Base-by-base conservation (phyloP, 1,140 invertebrate genomes). In the Antheraea mylitta region DNA sequence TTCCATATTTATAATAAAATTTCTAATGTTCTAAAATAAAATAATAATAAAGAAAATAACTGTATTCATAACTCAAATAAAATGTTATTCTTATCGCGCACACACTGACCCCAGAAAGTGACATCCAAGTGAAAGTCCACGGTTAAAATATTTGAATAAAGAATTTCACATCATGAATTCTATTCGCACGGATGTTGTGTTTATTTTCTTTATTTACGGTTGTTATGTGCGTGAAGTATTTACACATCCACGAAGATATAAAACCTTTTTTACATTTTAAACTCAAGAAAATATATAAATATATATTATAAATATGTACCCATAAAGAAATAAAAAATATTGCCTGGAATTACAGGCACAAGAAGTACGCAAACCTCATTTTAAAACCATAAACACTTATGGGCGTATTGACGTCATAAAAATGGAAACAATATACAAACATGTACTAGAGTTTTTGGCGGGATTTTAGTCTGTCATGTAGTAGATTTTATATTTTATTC, bases 121-220 rank as follows among this genome's bases (percentile, higher is more conserved):
- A 80, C 72, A 72, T 74, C 38, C 69, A 38, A 79, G 85, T 81
- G 83, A 87, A 86, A 87, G 85, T 85, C 45, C 53, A 71, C 70
- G 58, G 38, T 37, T 58, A 68, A 53, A 16, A 53, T 53, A 53
- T 70, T 66, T 48, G 71, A 69, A 77, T 74, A 76, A 71, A 58
- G 71, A 83, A 81, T 78, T 82, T 83, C 83, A 82, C 79, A 80
- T 78, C 73, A 58, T 73, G 48, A 69, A 62, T 58, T 58, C 64
- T 73, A 67, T 86, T 86, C 82, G 83, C 83, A 86, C 81, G 76
- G 64, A 61, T 78, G 79, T 82, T 81, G 77, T 81, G 77, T 77
- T 53, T 53, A 53, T 53, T 53, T 53, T 16, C 9, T 53, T 53
- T 53, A 53, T 53, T 53, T 9, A 53, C 45, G 45, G 45, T 53